Evolutionary conservation across 2,797 vertebrate species (phyloP).

Genomic region (Tauraco hartlaubi): DNA sequence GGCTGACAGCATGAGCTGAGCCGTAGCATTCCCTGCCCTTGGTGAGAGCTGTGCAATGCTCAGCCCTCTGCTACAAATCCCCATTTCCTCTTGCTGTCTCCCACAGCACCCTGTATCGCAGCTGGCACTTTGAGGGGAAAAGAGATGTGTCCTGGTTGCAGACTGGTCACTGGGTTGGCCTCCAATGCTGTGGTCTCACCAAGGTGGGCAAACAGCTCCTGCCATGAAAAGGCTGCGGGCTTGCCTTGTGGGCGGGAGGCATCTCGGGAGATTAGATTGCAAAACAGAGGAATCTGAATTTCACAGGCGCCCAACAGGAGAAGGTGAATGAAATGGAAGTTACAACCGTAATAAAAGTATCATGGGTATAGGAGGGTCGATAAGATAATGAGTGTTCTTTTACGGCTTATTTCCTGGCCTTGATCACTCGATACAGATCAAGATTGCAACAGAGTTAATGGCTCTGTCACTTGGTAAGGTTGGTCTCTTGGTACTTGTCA

Average conservation of each 20-base stretch:
- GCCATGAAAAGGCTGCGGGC: neutral
- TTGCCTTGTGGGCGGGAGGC: rapidly evolving
- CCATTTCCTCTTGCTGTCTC: neutral
- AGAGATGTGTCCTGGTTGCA: neutral
- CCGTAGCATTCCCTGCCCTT: neutral
- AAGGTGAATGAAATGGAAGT: slow-evolving; percentile 19
- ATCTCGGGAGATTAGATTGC: neutral
- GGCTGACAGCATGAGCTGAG: neutral
- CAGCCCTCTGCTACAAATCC: neutral
- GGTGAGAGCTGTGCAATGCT: neutral
- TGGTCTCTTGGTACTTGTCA: neutral
- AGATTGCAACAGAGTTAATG: slow-evolving; percentile 9
- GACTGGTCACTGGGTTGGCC: neutral
- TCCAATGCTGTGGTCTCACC: neutral
- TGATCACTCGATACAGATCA: slow-evolving; percentile 12
- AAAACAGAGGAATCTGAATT: neutral
- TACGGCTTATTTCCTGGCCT: neutral
- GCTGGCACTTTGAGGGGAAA: rapidly evolving
- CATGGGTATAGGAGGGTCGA: neutral
- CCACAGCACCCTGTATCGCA: neutral
- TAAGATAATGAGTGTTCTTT: slow-evolving; percentile 43
- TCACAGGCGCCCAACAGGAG: neutral
- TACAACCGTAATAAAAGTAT: slow-evolving; percentile 21
- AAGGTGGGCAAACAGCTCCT: neutral
- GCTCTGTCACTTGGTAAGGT: neutral